phyloP scores from a whole-genome alignment of 2,113 vertebrate genomes.

The Passer montanus region DNA sequence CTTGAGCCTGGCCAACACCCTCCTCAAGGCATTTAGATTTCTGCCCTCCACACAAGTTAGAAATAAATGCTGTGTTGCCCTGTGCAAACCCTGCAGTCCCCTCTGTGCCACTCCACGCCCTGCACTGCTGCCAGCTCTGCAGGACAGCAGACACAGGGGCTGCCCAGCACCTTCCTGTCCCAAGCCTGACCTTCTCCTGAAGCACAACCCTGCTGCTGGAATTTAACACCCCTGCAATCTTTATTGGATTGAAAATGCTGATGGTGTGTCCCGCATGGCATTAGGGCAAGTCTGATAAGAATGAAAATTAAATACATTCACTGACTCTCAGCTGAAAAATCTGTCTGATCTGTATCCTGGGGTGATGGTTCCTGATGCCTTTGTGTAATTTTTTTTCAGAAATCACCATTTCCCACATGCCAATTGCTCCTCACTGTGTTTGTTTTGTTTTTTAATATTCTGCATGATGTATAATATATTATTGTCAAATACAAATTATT shows the following conservation, averaged over 20 bases:
- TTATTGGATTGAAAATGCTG: not conserved
- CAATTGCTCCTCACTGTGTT: not conserved
- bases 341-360: not conserved
- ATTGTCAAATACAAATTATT: conserved; percentile 23
- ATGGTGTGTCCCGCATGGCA: not conserved
- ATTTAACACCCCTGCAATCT: not conserved
- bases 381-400: not conserved
- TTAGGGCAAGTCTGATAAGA: not conserved
- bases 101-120: not conserved
- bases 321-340: not conserved
- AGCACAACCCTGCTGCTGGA: not conserved
- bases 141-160: not conserved
- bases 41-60: rapidly evolving
- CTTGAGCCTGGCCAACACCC: not conserved
- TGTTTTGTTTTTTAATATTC: not conserved
- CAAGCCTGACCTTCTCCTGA: not conserved
- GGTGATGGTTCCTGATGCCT: not conserved
- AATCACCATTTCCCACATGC: not conserved
- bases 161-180: not conserved
- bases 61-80: not conserved
- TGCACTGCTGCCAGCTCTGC: not conserved
- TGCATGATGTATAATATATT: not conserved
- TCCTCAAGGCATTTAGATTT: not conserved
- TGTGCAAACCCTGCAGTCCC: not conserved
- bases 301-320: not conserved